These are phyloP conservation scores for Tipula confusa DNA, from an alignment of 2,888 invertebrate species.

Conservation along the genomic window DNA sequence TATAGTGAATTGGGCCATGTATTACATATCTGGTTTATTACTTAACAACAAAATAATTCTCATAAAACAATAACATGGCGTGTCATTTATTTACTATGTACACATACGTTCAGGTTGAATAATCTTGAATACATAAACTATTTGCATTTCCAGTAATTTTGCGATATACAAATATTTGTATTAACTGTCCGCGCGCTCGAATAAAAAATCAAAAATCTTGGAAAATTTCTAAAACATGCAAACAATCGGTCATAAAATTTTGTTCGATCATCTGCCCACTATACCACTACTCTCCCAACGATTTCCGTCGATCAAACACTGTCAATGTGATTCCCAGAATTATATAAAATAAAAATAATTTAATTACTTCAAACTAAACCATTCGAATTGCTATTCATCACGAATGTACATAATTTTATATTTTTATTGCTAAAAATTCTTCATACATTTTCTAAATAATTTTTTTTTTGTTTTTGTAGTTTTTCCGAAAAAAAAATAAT, in stretches of 20 bases:
- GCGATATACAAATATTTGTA: background rate
- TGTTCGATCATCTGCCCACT: background rate
- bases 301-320: background rate
- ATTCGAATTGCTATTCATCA: constrained; percentile 12
- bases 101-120: background rate
- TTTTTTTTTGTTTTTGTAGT: background rate
- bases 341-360: background rate
- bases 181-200: background rate
- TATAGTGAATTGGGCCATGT: too few relatives aligned
- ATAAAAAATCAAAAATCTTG: background rate
- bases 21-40: too few relatives aligned
- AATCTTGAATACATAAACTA: background rate
- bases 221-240: background rate
- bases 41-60: too few relatives aligned
- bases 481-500: constrained; percentile 16
- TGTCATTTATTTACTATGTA: too few relatives aligned
- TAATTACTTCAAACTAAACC: constrained; percentile 20
- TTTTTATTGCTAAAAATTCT: constrained; percentile 20
- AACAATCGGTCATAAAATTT: too few relatives aligned
- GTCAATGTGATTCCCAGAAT: background rate
- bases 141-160: background rate
- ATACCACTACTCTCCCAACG: background rate
- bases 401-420: background rate
- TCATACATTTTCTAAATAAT: background rate
- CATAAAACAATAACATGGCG: too few relatives aligned